Percentiles rank a stretch among this genome's conserved stretches.
These are phyloP conservation scores for Tipula vernalis DNA, from an alignment of 2,888 invertebrate species.

Conservation along the genomic window DNA sequence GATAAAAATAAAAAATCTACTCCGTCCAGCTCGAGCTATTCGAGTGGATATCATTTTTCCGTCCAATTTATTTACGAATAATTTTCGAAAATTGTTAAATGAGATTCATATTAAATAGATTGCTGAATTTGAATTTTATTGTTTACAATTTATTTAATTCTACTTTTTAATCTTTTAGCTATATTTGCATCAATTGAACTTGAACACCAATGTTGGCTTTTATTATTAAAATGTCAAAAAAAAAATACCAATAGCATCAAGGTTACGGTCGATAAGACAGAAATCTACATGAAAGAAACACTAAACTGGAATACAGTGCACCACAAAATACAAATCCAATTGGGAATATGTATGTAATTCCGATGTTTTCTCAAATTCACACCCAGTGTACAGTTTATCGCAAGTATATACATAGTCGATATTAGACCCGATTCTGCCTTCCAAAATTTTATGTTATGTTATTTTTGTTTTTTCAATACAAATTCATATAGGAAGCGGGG, in stretches of 20 bases:
- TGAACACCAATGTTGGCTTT: neutral
- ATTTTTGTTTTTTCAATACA: too few relatives aligned
- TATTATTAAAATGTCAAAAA: neutral
- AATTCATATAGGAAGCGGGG: too few relatives aligned
- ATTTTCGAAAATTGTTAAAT: neutral
- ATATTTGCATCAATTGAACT: neutral
- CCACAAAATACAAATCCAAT: too few relatives aligned
- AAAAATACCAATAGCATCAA: neutral
- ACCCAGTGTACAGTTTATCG: too few relatives aligned
- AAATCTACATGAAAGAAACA: neutral
- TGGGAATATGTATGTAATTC: too few relatives aligned
- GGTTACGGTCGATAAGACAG: neutral
- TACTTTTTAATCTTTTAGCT: neutral
- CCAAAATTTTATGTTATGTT: too few relatives aligned
- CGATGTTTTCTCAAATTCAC: too few relatives aligned
- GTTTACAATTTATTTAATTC: neutral
- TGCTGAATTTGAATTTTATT: neutral
- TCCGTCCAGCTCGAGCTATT: constrained; percentile 44
- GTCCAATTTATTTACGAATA: neutral
- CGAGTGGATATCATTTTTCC: constrained; percentile 39
- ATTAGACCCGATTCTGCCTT: too few relatives aligned
- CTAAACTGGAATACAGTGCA: neutral
- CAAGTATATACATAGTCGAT: too few relatives aligned
- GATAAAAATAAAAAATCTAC: constrained; percentile 42
- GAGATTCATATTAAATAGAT: neutral